Base-by-base conservation (phyloP, 2,797 vertebrate species). In the Lates japonicus region DNA sequence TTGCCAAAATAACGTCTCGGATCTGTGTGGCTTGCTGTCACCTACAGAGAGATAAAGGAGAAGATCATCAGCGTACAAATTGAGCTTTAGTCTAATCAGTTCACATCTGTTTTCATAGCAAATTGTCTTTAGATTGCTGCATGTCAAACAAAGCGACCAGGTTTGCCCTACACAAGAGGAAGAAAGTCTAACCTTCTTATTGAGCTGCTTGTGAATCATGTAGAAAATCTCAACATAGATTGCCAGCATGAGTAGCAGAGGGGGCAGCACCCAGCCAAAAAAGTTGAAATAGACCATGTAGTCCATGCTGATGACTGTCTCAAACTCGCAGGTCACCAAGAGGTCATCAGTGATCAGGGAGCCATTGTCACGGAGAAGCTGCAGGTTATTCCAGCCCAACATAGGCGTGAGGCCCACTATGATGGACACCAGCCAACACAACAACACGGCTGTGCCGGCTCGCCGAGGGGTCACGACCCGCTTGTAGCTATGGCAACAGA, bases 251-350 rank as follows among this genome's bases (percentile, higher is more conserved):
- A 99, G 95, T 35, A 99, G 70, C 61, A 99, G 94, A 0, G 98
- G 98, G 0, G 97, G 98, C 70, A 99, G 95, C 77, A 99, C 97
- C 97, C 98, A 99, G 46, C 97, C 93, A 0, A 99, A 98, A 93
- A 99, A 99, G 95, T 99, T 99, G 94, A 99, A 99, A 93, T 99
- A 99, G 60, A 99, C 98, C 98, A 99, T 99, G 91, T 99, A 99
- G 80, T 99, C 94, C 98, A 99, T 99, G 94, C 97, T 97, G 95
- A 99, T 98, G 87, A 99, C 97, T 0, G 95, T 97, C 95, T 98
- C 98, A 10, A 99, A 99, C 91, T 94, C 88, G 70, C 98, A 99
- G 12, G 91, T 95, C 88, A 99, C 95, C 88, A 96, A 61, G 0
- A 95, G 92, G 51, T 96, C 94, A 0, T 92, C 64, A 10, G 87